Percentiles rank a stretch among this genome's conserved stretches.
Conservation (phyloP, 2,113 vertebrate genomes). For the Ptychochromis oligacanthus region DNA sequence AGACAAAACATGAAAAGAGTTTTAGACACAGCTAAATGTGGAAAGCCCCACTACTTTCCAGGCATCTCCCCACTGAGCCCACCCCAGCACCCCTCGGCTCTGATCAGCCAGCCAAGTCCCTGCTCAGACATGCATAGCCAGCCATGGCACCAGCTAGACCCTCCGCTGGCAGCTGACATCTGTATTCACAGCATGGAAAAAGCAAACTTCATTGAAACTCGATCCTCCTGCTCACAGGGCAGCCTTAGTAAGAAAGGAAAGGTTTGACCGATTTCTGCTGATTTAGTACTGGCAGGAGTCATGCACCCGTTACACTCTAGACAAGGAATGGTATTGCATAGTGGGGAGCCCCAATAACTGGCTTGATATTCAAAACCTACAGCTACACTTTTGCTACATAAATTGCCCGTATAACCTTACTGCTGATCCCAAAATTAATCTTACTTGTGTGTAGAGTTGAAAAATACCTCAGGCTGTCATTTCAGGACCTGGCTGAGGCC, state of each 20-base stretch:
- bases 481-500: constrained; percentile 5
- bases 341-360: constrained; percentile 4
- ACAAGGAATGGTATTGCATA: constrained; percentile 12
- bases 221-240: constrained; percentile 35
- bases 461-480: constrained; percentile 9
- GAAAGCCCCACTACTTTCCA: constrained; percentile 52
- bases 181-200: constrained; percentile 66
- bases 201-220: constrained; percentile 53
- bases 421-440: constrained; percentile 13
- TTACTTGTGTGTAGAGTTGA: not conserved
- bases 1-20: constrained; percentile 60
- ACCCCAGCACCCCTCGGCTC: constrained; percentile 33
- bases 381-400: not conserved
- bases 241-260: constrained; percentile 41
- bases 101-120: constrained; percentile 64
- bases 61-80: constrained; percentile 39
- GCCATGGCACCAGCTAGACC: constrained; percentile 61
- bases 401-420: not conserved
- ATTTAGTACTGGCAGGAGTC: constrained; percentile 45
- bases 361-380: constrained; percentile 12
- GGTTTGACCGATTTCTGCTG: constrained; percentile 52
- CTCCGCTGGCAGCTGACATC: constrained; percentile 67
- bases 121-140: constrained; percentile 66
- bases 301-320: constrained; percentile 9
- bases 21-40: constrained; percentile 52